Evolutionary conservation across 2,888 invertebrate genomes (phyloP), one percentile per base, ranked within the genome.

Genomic region (Himalopsyche japonica): DNA sequence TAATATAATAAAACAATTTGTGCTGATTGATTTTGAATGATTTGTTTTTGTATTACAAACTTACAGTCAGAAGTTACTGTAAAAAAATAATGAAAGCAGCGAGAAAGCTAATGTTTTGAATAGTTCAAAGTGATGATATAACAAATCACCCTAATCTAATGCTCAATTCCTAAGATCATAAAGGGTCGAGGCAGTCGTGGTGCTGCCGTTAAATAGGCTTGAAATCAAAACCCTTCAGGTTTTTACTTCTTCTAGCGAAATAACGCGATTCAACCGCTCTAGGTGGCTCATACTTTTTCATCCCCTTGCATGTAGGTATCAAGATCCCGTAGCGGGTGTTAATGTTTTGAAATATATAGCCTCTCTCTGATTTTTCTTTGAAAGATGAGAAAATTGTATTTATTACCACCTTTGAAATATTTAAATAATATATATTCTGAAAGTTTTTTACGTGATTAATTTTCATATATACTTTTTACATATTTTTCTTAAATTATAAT

Each of bases 261-360:
- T 81, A 81, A 81, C 76, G 37, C 32, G 81, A 81, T 81, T 81
- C 37, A 24, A n/a, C 32, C 64, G 24, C 57, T 57, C 20, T 57
- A 15, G 20, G 57, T n/a, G 15, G n/a, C 70, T 3, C 81, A 20
- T 20, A 81, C 70, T 70, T 70, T 32, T 70, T 57, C 32, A 47
- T 57, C 80, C 49, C 47, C 79, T 79, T n/a, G 43, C 15, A 43
- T n/a, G 77, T 37, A 20, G 10, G 10, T 24, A n/a, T 37, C 27
- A 37, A 32, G 47, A 79, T 79, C 34, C 47, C 78, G 6, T 18
- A 18, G 20, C 43, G 79, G 18, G 79, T 79, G 43, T 34, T 79
- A 79, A 79, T 79, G 47, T 24, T 34, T 79, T 32, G 10, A 79
- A 2, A 15, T 79, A 79, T 47, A 79, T 15, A 79, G 20, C 47